Evolutionary conservation across 2,113 vertebrate species (phyloP).

Genomic region (Saimiri boliviensis): DNA sequence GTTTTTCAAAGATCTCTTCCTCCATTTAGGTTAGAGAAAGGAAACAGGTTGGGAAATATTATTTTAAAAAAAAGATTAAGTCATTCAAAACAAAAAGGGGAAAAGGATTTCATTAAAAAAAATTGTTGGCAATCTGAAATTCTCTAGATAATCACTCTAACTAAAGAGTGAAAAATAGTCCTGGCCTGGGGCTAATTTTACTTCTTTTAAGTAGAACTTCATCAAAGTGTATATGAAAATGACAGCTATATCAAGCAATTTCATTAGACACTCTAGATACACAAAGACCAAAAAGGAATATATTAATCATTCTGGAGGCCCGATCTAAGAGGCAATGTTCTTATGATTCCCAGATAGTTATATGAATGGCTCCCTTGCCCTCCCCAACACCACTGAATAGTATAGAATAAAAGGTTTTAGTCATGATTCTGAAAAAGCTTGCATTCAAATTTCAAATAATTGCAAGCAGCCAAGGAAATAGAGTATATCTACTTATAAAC

Average conservation of each 20-base stretch:
- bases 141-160: neutral
- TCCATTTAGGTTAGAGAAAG: constrained; percentile 20
- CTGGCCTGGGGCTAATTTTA: neutral
- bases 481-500: neutral
- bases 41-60: neutral
- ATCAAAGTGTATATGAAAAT: constrained; percentile 3
- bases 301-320: neutral
- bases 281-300: neutral
- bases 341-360: neutral
- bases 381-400: neutral
- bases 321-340: neutral
- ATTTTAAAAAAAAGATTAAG: neutral
- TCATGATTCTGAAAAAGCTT: neutral
- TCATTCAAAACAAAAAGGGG: neutral
- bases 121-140: neutral
- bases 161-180: neutral
- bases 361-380: neutral
- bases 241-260: neutral
- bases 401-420: neutral
- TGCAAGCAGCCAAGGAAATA: neutral
- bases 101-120: neutral
- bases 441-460: neutral
- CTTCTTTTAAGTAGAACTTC: neutral
- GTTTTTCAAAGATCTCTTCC: constrained; percentile 34
- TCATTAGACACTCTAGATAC: neutral